Conservation (phyloP, 2,797 vertebrate genomes). For the Acanthis flammea region DNA sequence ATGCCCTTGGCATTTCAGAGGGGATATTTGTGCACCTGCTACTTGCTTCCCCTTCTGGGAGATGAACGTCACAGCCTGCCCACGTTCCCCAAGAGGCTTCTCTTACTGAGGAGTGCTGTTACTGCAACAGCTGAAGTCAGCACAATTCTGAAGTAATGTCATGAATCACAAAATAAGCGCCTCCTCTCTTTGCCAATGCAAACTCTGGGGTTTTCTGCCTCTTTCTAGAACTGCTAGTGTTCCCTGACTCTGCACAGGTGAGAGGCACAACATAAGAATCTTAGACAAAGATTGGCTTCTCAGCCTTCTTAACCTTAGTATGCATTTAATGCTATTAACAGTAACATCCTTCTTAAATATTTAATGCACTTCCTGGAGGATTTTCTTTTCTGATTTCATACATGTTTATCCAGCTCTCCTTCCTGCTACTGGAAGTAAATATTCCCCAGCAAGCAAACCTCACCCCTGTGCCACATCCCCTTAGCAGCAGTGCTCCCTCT, state of each 20-base stretch:
- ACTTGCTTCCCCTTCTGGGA: neutral
- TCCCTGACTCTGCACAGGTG: neutral
- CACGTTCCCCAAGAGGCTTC: neutral
- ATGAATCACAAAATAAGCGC: neutral
- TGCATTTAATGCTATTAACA: neutral
- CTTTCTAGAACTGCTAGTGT: neutral
- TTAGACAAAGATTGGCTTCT: neutral
- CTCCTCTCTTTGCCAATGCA: neutral
- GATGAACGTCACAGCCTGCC: neutral
- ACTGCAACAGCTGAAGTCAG: neutral
- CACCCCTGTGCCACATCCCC: neutral
- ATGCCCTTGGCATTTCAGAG: neutral
- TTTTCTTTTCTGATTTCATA: neutral
- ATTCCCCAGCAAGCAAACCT: neutral
- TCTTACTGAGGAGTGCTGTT: neutral
- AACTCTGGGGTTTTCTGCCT: neutral
- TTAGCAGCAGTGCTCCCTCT: neutral
- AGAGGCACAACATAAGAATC: neutral
- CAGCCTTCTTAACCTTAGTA: neutral
- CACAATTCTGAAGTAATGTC: neutral
- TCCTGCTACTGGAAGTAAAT: neutral
- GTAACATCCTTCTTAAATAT: conserved; percentile 26
- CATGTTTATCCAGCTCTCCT: neutral
- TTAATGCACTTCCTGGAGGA: neutral
- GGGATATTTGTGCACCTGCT: neutral